Base-by-base conservation (phyloP, 92 coral and sea anemone genomes). In the Zoanthus sociatus region DNA sequence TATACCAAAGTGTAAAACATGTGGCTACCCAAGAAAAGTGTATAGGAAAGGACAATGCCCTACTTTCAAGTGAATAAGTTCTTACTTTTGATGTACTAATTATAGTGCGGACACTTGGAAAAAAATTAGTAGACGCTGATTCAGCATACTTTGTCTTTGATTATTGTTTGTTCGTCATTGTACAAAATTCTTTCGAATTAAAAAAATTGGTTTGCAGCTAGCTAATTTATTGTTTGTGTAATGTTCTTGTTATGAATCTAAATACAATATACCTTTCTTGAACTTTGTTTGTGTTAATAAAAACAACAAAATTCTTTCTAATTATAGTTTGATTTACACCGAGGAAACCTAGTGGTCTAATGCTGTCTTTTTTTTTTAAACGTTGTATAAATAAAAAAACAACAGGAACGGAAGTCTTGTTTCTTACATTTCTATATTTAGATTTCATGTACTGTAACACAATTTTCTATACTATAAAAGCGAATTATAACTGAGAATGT, bases 11-110 rank as follows among this genome's bases (percentile, higher is more conserved):
- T 70, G 73, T 70, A 8, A 32, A 30, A 70, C 6, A 31, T 70
- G 75, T 70, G 75, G 75, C 46, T 47, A 70, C 50, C 75, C 47
- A 6, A 70, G 75, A 32, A 70, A 32, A 70, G 75, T 46, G 46
- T 47, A 8, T 32, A 70, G 31, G 75, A 70, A 30, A 32, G 75
- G 75, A 15, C 75, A 32, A 15, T 70, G 75, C 3, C 12, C 75
- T 70, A 70, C 47, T 37, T 32, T 1, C 48, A 4, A 70, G 32
- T n/a, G 71, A 66, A 66, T 66, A 66, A 66, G 4, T n/a, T 61
- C n/a, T 61, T 5, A 26, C 26, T 26, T 26, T 26, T 26, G 0
- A 26, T 26, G 0, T 1, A 61, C 68, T 61, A 5, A n/a, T n/a
- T 61, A 61, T 61, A 61, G 5, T 61, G 53, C 53, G 53, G 68